These are phyloP conservation scores for Eulemur coronatus DNA, from an alignment of 2,797 vertebrate species.

Conservation along the genomic window DNA sequence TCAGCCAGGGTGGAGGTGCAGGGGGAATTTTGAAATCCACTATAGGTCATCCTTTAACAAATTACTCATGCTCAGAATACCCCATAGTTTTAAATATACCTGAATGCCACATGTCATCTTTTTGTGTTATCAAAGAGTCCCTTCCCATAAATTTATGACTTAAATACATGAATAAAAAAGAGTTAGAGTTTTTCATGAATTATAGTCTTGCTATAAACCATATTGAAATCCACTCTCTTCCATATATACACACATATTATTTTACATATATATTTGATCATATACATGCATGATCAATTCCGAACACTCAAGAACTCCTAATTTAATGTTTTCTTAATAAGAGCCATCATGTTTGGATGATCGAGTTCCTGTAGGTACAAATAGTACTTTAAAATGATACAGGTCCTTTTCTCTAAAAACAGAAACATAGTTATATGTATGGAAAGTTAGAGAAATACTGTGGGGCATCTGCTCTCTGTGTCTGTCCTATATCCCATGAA, in stretches of 20 bases:
- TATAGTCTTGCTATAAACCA: neutral
- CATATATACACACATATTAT: neutral
- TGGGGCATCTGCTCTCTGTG: neutral
- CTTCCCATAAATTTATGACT: conserved; percentile 14
- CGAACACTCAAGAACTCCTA: neutral
- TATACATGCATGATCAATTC: neutral
- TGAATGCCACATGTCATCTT: neutral
- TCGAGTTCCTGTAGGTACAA: conserved; percentile 18
- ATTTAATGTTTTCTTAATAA: conserved; percentile 21
- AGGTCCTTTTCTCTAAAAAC: neutral
- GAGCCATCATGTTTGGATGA: neutral
- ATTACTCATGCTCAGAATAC: neutral
- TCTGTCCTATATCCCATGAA: neutral
- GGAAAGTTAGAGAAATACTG: neutral
- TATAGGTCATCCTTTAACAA: conserved; percentile 30
- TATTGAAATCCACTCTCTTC: neutral
- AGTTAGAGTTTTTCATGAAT: neutral
- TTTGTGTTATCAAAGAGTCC: neutral
- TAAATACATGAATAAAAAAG: conserved; percentile 6
- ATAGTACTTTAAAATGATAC: conserved; percentile 7
- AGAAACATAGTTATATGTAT: neutral
- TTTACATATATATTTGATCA: neutral
- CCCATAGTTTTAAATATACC: neutral
- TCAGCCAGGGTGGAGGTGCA: neutral
- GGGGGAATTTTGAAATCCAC: neutral